Evolutionary conservation across 2,113 vertebrate genomes (phyloP).

Genomic region (Anser brachyrhynchus): DNA sequence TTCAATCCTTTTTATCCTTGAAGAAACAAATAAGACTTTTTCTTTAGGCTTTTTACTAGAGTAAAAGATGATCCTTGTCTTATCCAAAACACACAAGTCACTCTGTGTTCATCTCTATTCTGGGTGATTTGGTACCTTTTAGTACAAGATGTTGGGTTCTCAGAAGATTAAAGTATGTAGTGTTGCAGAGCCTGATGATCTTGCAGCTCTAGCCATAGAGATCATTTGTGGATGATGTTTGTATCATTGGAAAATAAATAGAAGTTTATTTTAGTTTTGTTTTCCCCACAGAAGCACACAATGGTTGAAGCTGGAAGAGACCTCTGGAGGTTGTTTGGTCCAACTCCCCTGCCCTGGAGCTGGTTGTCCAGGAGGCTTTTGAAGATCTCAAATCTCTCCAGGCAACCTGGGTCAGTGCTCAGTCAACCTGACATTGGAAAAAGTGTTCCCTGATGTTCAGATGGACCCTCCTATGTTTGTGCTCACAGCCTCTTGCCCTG

Average conservation of each 20-base stretch:
- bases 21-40: not conserved
- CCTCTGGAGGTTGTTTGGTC: not conserved
- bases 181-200: not conserved
- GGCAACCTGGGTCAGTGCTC: too few species aligned
- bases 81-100: not conserved
- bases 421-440: not conserved
- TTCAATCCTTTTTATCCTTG: not conserved
- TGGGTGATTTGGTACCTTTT: not conserved
- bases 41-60: not conserved
- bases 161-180: not conserved
- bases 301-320: not conserved
- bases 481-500: not conserved
- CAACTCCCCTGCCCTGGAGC: not conserved
- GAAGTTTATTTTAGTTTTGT: too few species aligned
- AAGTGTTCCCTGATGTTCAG: not conserved
- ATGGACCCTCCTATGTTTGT: not conserved
- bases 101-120: fast-evolving
- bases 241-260: not conserved
- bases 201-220: not conserved
- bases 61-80: not conserved
- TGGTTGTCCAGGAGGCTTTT: not conserved
- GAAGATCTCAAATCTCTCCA: not conserved
- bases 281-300: not conserved
- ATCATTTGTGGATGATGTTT: not conserved
- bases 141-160: not conserved